Conservation (phyloP, 2,113 vertebrate species). For the Vanacampus margaritifer region DNA sequence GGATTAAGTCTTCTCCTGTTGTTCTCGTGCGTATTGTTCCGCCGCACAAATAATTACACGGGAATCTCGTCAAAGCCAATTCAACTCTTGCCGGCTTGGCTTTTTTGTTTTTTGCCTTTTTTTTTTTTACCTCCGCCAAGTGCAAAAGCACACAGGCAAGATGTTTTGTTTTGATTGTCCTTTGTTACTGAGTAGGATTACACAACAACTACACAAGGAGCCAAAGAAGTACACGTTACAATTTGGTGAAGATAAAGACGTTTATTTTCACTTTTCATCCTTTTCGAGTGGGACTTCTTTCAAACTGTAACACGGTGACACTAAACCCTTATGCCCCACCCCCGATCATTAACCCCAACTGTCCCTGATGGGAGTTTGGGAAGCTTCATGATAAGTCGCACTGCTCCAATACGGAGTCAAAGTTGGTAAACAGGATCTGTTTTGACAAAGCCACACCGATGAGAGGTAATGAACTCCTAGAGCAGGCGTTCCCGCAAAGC, state of each 20-base stretch:
- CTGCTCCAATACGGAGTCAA: too few species aligned
- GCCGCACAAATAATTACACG: slow-evolving; percentile 77
- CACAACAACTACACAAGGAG: neutral
- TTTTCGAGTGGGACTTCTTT: neutral
- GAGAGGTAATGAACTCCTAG: too few species aligned
- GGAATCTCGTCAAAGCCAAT: slow-evolving; percentile 77
- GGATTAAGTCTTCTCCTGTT: slow-evolving; percentile 74
- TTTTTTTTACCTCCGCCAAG: neutral
- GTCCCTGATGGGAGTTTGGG: too few species aligned
- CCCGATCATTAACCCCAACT: too few species aligned
- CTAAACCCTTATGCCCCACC: too few species aligned
- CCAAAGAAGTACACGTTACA: neutral
- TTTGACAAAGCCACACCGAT: too few species aligned
- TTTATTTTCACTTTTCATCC: neutral
- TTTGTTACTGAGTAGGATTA: slow-evolving; percentile 2
- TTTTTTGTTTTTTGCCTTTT: slow-evolving; percentile 18
- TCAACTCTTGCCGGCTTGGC: slow-evolving; percentile 69
- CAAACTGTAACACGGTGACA: neutral
- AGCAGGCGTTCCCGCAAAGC: too few species aligned
- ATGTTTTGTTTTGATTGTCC: neutral
- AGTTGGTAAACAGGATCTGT: too few species aligned
- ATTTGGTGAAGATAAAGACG: neutral
- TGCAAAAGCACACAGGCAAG: neutral
- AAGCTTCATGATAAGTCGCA: too few species aligned
- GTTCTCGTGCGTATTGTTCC: slow-evolving; percentile 76